A percentile compares a stretch with the other conserved stretches of the same genome.
phyloP scores from a whole-genome alignment of 2,888 invertebrate species.

The Gisinianus flammeolus region DNA sequence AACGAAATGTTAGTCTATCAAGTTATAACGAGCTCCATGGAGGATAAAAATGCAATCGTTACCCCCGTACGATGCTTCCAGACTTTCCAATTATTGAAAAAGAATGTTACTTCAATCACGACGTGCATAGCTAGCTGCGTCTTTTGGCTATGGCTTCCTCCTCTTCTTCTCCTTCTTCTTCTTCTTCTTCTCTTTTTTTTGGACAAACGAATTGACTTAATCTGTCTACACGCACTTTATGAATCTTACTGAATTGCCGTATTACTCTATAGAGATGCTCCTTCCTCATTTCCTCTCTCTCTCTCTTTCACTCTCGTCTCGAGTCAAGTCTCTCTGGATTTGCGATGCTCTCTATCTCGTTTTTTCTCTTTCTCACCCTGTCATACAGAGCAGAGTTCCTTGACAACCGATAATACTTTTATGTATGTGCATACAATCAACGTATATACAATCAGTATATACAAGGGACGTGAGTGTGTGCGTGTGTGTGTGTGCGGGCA shows the following conservation, averaged over 20 bases:
- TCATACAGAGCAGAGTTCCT: too few relatives aligned
- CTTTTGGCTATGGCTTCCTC: slow-evolving; percentile 24
- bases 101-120: slow-evolving; percentile 20
- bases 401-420: too few relatives aligned
- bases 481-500: too few relatives aligned
- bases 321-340: neutral
- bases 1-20: too few relatives aligned
- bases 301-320: neutral
- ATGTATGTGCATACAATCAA: too few relatives aligned
- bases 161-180: neutral
- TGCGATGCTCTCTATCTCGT: neutral
- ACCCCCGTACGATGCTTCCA: slow-evolving; percentile 28
- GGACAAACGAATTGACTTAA: slow-evolving; percentile 36
- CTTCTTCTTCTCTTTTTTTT: neutral
- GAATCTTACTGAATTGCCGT: neutral
- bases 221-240: slow-evolving; percentile 28
- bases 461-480: too few relatives aligned
- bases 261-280: too few relatives aligned
- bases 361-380: neutral
- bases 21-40: slow-evolving; percentile 40
- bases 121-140: too few relatives aligned
- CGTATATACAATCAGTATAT: too few relatives aligned
- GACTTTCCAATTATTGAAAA: slow-evolving; percentile 42
- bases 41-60: slow-evolving; percentile 43
- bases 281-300: neutral